Base-by-base conservation (phyloP, 2,888 invertebrate genomes). In the Steinernema scapterisci region DNA sequence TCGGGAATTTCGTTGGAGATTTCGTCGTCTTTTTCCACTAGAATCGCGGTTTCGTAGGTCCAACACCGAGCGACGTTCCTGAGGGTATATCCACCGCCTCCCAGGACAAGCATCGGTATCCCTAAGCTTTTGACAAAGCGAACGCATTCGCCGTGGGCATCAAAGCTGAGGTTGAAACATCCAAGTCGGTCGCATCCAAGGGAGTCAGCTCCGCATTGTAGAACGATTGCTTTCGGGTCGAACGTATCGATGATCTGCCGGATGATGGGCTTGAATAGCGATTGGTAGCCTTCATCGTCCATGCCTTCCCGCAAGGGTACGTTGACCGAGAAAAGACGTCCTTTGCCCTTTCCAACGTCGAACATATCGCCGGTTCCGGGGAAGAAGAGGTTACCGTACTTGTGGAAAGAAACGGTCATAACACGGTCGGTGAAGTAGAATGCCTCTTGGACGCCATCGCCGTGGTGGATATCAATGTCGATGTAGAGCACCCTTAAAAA, bases 291-390 rank as follows among this genome's bases (percentile, higher is more conserved):
- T 54, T 87, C 85, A 89, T 97, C 97, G 88, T 97, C 97, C 78
- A 99, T 97, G 0, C 97, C 99, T 89, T 97, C 97, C 85, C 95
- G 94, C 16, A 99, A 88, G 0, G 99, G 99, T 0, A 99, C 96
- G 90, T 99, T 99, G 0, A 99, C 94, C 0, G 97, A 96, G 88
- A 97, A 99, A 88, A 95, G 96, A 72, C 82, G 74, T 21, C 82
- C 81, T 13, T 73, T 43, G n/a, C 78, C 76, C 19, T 31, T 93
- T 93, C 99, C 99, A 71, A 96, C 92, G 89, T 99, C 97, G 88
- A 95, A 96, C 96, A 97, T 97, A 88, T 97, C 96, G 0, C 97
- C 97, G 0, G 97, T 99, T 16, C 97, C 97, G 0, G 97, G 97
- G 88, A 97, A 99, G 89, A 97, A 97, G 86, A 93, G 94, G 87